Conservation (phyloP, 2,113 vertebrate genomes). For the Leptobrachium ailaonicum region DNA sequence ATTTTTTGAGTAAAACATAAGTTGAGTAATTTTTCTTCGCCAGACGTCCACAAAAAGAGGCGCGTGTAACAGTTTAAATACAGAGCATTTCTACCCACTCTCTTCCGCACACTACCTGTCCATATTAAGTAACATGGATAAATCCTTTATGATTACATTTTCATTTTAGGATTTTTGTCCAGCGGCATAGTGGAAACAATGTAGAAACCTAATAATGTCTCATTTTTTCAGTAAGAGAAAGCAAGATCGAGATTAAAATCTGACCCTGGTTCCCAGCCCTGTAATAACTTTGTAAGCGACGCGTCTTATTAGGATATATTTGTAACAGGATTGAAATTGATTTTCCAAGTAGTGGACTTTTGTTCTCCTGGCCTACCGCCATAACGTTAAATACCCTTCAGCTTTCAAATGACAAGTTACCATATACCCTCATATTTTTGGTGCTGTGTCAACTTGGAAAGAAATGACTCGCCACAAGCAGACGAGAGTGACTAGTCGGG, state of each 20-base stretch:
- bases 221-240: conserved; percentile 41
- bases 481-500: no score
- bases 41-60: conserved; percentile 17
- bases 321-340: not conserved
- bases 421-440: no score
- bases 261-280: conserved; percentile 20
- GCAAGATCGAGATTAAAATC: conserved; percentile 25
- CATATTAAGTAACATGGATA: conserved; percentile 40
- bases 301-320: not conserved
- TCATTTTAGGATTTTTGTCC: conserved; percentile 35
- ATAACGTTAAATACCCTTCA: conserved; percentile 1
- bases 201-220: not conserved
- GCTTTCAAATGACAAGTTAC: not conserved
- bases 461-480: no score
- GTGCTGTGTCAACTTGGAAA: no score
- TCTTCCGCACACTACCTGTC: conserved; percentile 24
- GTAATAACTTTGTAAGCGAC: conserved; percentile 29
- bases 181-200: conserved; percentile 22
- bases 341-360: not conserved
- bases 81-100: conserved; percentile 24
- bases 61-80: conserved; percentile 24
- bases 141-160: conserved; percentile 41
- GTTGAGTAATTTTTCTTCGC: no score
- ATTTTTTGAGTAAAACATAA: no score
- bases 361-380: not conserved